Evolutionary conservation across 2,888 invertebrate species (phyloP).

Genomic region (Mongoloraphidia duomilia): DNA sequence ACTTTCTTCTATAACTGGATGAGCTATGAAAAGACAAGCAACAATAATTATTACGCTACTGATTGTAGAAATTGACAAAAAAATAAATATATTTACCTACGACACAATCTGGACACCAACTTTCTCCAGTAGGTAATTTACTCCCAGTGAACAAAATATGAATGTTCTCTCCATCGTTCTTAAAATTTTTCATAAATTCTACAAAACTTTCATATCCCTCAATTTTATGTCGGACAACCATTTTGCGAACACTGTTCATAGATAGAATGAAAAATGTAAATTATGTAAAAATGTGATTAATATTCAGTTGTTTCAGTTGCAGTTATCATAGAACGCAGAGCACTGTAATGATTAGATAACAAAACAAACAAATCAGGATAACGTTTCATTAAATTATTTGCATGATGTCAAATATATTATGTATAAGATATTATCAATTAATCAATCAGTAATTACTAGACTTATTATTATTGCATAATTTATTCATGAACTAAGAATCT

Average conservation of each 20-base stretch:
- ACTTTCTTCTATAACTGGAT: slow-evolving; percentile 58
- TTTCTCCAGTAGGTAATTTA: slow-evolving; percentile 48
- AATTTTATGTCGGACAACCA: slow-evolving; percentile 34
- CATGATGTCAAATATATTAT: no score
- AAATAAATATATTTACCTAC: slow-evolving; percentile 40
- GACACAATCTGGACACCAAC: slow-evolving; percentile 86
- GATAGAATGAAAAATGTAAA: no score
- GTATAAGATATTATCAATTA: no score
- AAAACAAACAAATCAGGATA: no score
- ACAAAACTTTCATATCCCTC: slow-evolving; percentile 48
- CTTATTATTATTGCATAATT: no score
- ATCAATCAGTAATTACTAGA: no score
- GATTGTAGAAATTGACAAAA: slow-evolving; percentile 1
- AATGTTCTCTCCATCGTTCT: slow-evolving; percentile 25
- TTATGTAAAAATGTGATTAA: no score
- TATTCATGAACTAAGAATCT: no score
- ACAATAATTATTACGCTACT: neutral
- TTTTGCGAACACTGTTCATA: slow-evolving; percentile 27
- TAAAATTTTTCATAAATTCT: slow-evolving; percentile 37
- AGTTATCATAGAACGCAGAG: no score
- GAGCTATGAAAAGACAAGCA: slow-evolving; percentile 39
- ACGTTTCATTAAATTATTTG: no score
- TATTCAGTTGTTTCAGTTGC: no score
- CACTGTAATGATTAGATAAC: no score
- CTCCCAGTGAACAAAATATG: slow-evolving; percentile 52